Conservation (phyloP, 1,140 invertebrate species). For the Arion vulgaris region DNA sequence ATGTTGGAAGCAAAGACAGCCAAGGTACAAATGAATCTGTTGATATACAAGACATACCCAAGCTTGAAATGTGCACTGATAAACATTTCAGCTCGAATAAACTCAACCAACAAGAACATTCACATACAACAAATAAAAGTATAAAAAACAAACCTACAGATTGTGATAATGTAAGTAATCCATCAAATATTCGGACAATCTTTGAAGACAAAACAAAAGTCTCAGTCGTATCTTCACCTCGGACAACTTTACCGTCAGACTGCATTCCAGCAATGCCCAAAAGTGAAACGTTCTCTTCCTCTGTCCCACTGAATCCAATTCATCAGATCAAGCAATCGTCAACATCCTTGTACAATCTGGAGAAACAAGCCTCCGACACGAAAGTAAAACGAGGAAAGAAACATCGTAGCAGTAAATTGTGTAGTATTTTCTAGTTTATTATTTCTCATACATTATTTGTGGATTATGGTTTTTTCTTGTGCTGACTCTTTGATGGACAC, state of each 20-base stretch:
- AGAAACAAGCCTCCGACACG: neutral
- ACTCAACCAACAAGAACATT: neutral
- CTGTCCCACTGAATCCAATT: neutral
- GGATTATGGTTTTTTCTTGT: no score
- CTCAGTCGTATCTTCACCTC: no score
- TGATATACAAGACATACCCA: neutral
- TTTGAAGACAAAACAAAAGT: no score
- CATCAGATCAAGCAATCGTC: neutral
- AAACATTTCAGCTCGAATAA: no score
- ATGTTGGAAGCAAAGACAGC: neutral
- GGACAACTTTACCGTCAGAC: neutral
- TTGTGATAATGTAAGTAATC: neutral
- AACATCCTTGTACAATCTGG: neutral
- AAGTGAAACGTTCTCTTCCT: neutral
- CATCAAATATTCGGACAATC: no score
- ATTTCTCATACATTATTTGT: no score
- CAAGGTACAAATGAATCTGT: neutral
- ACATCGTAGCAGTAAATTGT: constrained; percentile 7
- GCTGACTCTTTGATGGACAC: no score
- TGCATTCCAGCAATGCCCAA: neutral
- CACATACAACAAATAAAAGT: neutral
- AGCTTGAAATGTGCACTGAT: neutral
- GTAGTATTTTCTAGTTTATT: neutral
- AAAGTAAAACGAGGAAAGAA: neutral
- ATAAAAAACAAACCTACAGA: no score